phyloP scores from a whole-genome alignment of 2,888 invertebrate genomes.

The Abscondita cerata region DNA sequence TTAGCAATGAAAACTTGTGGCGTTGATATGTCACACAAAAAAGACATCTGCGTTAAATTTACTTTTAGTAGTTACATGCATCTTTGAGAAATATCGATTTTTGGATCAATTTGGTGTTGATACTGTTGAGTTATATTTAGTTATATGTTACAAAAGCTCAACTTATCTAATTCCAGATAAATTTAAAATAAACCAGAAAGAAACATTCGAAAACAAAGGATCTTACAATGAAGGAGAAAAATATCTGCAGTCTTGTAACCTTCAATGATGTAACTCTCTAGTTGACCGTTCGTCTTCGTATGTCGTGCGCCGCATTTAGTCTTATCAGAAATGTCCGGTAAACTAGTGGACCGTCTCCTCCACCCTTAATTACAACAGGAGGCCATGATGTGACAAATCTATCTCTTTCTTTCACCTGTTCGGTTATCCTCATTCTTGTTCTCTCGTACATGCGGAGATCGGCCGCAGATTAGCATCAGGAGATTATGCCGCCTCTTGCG shows the following conservation, averaged over 20 bases:
- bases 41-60: too few relatives aligned
- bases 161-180: too few relatives aligned
- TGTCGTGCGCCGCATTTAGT: slow-evolving; percentile 32
- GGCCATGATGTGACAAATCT: slow-evolving; percentile 39
- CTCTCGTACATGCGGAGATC: slow-evolving; percentile 36
- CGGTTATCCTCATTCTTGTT: slow-evolving; percentile 24
- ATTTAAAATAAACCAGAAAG: too few relatives aligned
- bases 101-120: too few relatives aligned
- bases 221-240: neutral
- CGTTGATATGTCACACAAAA: too few relatives aligned
- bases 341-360: slow-evolving; percentile 39
- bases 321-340: slow-evolving; percentile 38
- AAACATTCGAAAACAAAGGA: too few relatives aligned
- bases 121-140: too few relatives aligned
- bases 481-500: slow-evolving; percentile 47
- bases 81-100: too few relatives aligned
- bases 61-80: too few relatives aligned
- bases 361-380: slow-evolving; percentile 41
- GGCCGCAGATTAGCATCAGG: slow-evolving; percentile 44
- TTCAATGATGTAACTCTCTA: slow-evolving; percentile 17
- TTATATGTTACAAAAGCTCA: too few relatives aligned
- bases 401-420: slow-evolving; percentile 37
- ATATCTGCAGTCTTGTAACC: neutral
- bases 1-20: too few relatives aligned
- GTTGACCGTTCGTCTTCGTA: slow-evolving; percentile 34